Evolutionary conservation across 2,888 invertebrate genomes (phyloP).

Genomic region (Cryptocheilus praepositus): DNA sequence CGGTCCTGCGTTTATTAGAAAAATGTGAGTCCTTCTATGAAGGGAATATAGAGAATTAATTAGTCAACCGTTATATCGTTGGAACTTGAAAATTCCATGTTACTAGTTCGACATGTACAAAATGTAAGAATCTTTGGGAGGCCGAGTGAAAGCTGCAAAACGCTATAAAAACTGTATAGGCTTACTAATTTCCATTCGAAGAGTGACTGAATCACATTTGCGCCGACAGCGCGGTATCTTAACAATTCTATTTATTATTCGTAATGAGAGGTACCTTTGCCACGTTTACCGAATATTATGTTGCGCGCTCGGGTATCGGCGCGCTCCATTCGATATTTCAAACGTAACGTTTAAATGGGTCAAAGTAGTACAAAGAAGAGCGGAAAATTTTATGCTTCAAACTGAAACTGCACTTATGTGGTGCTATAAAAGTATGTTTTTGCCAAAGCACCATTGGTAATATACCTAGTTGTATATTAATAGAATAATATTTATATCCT

Average conservation of each 20-base stretch:
- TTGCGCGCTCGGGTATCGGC: conserved; percentile 19
- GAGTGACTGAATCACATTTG: conserved; percentile 40
- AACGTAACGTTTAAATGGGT: conserved; percentile 30
- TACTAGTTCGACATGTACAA: conserved; percentile 42
- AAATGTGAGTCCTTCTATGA: conserved; percentile 91
- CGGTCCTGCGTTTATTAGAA: conserved; percentile 88
- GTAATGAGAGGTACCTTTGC: conserved; percentile 41
- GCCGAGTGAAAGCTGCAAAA: conserved; percentile 35
- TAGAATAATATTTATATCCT: conserved; percentile 62
- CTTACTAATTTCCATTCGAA: conserved; percentile 33
- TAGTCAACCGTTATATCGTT: conserved; percentile 23
- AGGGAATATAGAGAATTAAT: conserved; percentile 87
- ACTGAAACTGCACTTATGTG: conserved; percentile 51
- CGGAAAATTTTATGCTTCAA: conserved; percentile 45
- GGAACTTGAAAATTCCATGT: conserved; percentile 28
- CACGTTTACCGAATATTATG: conserved; percentile 21
- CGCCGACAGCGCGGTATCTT: conserved; percentile 23
- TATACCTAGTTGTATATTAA: conserved; percentile 48
- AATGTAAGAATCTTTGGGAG: conserved; percentile 19
- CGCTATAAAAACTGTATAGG: conserved; percentile 43
- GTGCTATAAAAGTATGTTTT: conserved; percentile 62
- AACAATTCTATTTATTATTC: conserved; percentile 50
- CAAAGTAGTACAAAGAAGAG: conserved; percentile 49
- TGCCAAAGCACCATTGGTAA: conserved; percentile 61
- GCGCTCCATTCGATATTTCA: conserved; percentile 37